Evolutionary conservation across 1,140 invertebrate genomes (phyloP), one percentile per base, ranked within the genome.

Genomic region (Maniola jurtina): DNA sequence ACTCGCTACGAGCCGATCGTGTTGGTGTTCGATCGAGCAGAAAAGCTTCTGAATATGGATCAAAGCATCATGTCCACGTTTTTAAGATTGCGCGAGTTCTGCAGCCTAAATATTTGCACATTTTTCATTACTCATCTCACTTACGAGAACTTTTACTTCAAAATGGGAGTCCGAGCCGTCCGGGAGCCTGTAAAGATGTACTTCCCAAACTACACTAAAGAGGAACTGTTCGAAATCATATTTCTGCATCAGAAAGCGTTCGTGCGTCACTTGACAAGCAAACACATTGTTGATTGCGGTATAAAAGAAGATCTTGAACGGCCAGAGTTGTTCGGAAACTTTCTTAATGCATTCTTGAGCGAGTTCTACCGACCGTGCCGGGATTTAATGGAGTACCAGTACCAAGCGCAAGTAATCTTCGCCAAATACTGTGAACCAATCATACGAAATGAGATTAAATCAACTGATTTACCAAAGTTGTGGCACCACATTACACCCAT

Each of bases 121-220:
- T 92, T 98, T 59, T 93, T 98, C 56, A 61, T 96, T 34, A 95
- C 94, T 3, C 94, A 96, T 80, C 91, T 98, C 42, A 87, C 94
- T 25, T 96, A 95, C 85, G 96, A 97, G 71, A 97, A 97, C 76
- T 97, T 95, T 81, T 91, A 93, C 68, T 90, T 92, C 25, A 94
- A 94, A 81, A 93, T 93, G 33, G 95, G 94, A n/a, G 89, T 94
- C 5, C 85, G 91, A n/a, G n/a, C n/a, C n/a, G n/a, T n/a, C n/a
- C n/a, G n/a, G n/a, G 94, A 96, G 68, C 95, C 96, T 0, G 93
- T 97, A 34, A 93, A 93, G 64, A 75, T 98, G 11, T 92, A 95
- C 81, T 97, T 97, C 86, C 93, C 95, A 0, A 96, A 97, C 74
- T 98, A 98, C 78, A 94, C 91, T 13, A 95, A 94, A 90, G 94